phyloP scores from a whole-genome alignment of 1,140 invertebrate species.

The Brachionus rotundiformis region DNA sequence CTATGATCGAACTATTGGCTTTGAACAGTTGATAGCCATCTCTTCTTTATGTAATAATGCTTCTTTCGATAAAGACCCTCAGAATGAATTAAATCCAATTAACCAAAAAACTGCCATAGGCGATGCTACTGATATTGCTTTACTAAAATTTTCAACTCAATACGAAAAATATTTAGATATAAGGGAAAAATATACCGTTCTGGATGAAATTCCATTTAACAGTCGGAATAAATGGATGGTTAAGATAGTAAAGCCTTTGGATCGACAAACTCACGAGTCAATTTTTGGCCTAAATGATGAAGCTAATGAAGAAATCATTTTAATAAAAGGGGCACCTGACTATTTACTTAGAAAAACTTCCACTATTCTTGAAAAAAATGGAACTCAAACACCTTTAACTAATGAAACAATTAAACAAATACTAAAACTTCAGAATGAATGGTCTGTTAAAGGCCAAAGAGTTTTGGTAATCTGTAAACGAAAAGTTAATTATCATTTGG shows the following conservation, averaged over 20 bases:
- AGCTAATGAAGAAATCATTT: not conserved
- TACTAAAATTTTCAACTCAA: not conserved
- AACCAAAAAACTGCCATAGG: not conserved
- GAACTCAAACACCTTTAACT: not conserved
- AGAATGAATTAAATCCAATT: not conserved
- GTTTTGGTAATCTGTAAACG: slow-evolving; percentile 24
- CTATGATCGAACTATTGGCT: not conserved
- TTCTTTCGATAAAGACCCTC: not conserved
- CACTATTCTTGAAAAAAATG: not conserved
- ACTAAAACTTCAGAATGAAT: slow-evolving; percentile 23
- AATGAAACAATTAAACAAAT: not conserved
- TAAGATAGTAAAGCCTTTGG: not conserved
- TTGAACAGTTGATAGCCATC: slow-evolving; percentile 5
- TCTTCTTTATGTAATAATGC: slow-evolving; percentile 2
- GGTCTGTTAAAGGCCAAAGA: not conserved
- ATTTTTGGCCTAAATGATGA: slow-evolving; percentile 30
- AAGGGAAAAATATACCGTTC: not conserved
- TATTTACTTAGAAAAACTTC: not conserved
- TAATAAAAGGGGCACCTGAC: slow-evolving; percentile 43
- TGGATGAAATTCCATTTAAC: slow-evolving; percentile 20
- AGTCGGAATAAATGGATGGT: slow-evolving; percentile 40
- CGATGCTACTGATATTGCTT: slow-evolving; percentile 36
- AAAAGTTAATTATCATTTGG: not conserved
- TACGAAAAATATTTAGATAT: slow-evolving; percentile 23
- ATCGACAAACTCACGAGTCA: not conserved